These are phyloP conservation scores for Phania funesta DNA, from an alignment of 2,888 invertebrate species.

Conservation along the genomic window DNA sequence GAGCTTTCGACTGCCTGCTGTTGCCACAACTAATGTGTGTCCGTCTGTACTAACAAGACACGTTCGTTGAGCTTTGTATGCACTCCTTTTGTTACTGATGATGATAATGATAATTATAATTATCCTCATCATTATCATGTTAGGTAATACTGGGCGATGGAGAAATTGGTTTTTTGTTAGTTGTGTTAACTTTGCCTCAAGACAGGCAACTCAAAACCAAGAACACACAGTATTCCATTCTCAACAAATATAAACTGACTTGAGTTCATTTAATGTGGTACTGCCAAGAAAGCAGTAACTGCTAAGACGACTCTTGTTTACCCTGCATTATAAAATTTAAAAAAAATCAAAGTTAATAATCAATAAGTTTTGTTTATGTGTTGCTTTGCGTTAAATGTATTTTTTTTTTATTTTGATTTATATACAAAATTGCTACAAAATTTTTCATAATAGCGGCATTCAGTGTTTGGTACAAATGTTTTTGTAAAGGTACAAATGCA, in stretches of 20 bases:
- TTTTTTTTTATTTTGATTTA: too few species aligned
- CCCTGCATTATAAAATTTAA: background rate
- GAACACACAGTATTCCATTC: slow-evolving; percentile 33
- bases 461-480: too few species aligned
- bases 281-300: background rate
- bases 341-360: background rate
- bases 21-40: slow-evolving; percentile 37
- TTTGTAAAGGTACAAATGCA: too few species aligned
- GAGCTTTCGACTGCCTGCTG: slow-evolving; percentile 15
- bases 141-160: slow-evolving; percentile 23
- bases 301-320: background rate
- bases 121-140: slow-evolving; percentile 8
- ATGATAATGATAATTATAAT: slow-evolving; percentile 39
- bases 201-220: slow-evolving; percentile 52
- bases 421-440: too few species aligned
- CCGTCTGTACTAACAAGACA: slow-evolving; percentile 58
- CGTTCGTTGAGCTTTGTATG: slow-evolving; percentile 50
- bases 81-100: slow-evolving; percentile 21
- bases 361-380: too few species aligned
- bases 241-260: slow-evolving; percentile 12
- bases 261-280: slow-evolving; percentile 20
- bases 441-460: too few species aligned
- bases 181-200: slow-evolving; percentile 59
- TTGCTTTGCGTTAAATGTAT: too few species aligned
- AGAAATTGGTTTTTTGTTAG: slow-evolving; percentile 36